These are phyloP conservation scores for Drosophila cognata DNA, from an alignment of 2,888 invertebrate genomes.

Conservation along the genomic window DNA sequence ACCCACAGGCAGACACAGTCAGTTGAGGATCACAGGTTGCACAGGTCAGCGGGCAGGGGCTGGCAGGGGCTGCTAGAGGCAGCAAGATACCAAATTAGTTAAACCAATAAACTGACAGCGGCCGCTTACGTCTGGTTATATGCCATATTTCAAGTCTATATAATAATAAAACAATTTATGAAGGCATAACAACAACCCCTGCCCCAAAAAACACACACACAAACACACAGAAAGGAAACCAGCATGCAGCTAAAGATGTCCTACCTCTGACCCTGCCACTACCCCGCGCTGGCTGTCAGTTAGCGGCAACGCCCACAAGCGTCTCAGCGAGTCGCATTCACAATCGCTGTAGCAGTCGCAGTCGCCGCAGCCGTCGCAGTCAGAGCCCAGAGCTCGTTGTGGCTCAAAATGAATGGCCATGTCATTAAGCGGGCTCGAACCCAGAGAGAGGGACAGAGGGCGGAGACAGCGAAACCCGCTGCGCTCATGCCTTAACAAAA, in stretches of 20 bases:
- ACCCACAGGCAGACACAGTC: slow-evolving; percentile 34
- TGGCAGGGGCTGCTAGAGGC: slow-evolving; percentile 25
- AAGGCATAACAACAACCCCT: slow-evolving; percentile 69
- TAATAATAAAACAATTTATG: slow-evolving; percentile 80
- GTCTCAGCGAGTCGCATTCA: slow-evolving; percentile 32
- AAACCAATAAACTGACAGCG: slow-evolving; percentile 79
- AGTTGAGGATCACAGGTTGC: slow-evolving; percentile 25
- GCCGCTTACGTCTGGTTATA: slow-evolving; percentile 43
- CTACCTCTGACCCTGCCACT: slow-evolving; percentile 1
- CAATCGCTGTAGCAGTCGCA: neutral
- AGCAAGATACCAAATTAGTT: slow-evolving; percentile 69
- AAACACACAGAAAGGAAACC: neutral
- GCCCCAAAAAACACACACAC: slow-evolving; percentile 8
- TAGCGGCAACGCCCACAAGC: slow-evolving; percentile 71
- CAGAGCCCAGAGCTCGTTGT: slow-evolving; percentile 42
- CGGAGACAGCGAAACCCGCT: slow-evolving; percentile 44
- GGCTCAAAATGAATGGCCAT: slow-evolving; percentile 73
- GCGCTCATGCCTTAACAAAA: slow-evolving; percentile 37
- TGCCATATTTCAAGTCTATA: slow-evolving; percentile 75
- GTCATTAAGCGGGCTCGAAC: slow-evolving; percentile 63
- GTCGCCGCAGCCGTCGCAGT: neutral
- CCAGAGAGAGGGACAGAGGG: slow-evolving; percentile 4
- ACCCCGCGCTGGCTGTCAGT: slow-evolving; percentile 62
- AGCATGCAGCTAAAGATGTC: slow-evolving; percentile 26
- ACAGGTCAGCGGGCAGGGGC: neutral